phyloP scores from a whole-genome alignment of 2,797 vertebrate species.

The Valencia hispanica region DNA sequence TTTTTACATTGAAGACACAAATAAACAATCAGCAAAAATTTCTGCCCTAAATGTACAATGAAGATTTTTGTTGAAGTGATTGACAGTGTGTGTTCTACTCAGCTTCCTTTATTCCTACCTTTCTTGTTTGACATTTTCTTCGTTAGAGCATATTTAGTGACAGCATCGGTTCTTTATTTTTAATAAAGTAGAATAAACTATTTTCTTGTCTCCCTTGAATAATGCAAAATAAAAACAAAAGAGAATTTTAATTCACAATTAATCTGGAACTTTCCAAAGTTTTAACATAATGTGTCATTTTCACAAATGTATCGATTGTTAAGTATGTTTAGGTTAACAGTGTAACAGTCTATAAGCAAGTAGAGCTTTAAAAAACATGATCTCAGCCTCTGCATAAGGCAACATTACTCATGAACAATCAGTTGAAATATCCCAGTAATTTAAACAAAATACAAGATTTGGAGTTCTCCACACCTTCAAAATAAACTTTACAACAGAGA shows the following conservation, averaged over 20 bases:
- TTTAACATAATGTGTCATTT: conserved; percentile 34
- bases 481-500: not conserved
- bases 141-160: not conserved
- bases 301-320: conserved; percentile 17
- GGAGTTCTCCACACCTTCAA: conserved; percentile 48
- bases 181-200: not conserved
- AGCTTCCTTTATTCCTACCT: conserved; percentile 10
- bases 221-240: not conserved
- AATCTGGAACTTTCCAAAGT: not conserved
- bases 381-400: conserved; percentile 62
- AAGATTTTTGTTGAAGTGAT: too few relatives aligned
- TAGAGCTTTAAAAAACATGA: conserved; percentile 72
- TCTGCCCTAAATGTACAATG: too few relatives aligned
- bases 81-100: too few relatives aligned
- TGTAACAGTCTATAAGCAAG: conserved; percentile 63
- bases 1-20: too few relatives aligned
- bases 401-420: conserved; percentile 65
- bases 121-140: conserved; percentile 30
- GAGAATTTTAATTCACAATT: not conserved
- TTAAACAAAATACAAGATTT: conserved; percentile 69
- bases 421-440: conserved; percentile 52
- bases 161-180: conserved; percentile 15
- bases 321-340: conserved; percentile 56
- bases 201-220: not conserved
- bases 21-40: too few relatives aligned